Evolutionary conservation across 64 coral and sea anemone species (phyloP).

Genomic region (Hydrozoanthus tunicans): DNA sequence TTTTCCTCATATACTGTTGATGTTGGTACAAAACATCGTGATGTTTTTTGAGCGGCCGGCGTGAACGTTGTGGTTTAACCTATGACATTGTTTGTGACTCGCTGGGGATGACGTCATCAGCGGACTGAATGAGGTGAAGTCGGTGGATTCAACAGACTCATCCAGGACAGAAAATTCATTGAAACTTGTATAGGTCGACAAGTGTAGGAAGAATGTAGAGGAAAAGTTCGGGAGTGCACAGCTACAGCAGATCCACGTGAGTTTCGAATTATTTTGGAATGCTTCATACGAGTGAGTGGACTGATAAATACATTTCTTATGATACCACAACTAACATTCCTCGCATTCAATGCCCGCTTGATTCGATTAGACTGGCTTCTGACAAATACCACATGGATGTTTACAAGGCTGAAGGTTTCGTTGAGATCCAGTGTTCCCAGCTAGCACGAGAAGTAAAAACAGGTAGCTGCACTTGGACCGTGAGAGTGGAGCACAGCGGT

Average conservation of each 20-base stretch:
- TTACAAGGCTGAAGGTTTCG: background rate
- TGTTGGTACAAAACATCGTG: slow-evolving; percentile 18
- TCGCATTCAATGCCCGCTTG: background rate
- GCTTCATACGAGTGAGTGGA: background rate
- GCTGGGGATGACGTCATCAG: background rate
- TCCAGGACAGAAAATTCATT: slow-evolving; percentile 30
- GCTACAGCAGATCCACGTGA: background rate
- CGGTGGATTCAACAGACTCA: background rate
- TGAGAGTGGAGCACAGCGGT: too few relatives aligned
- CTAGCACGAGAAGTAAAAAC: background rate
- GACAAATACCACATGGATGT: slow-evolving; percentile 15
- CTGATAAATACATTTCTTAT: background rate
- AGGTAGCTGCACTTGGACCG: too few relatives aligned
- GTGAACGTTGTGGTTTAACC: background rate
- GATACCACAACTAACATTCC: background rate
- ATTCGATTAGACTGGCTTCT: background rate
- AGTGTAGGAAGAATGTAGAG: background rate
- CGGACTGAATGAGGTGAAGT: background rate
- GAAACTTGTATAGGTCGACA: background rate
- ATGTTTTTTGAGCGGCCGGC: background rate
- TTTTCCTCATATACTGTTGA: slow-evolving; percentile 38
- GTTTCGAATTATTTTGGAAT: background rate
- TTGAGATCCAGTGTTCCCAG: slow-evolving; percentile 1
- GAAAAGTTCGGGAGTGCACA: slow-evolving; percentile 10
- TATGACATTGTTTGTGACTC: background rate